These are phyloP conservation scores for Acleris literana DNA, from an alignment of 2,888 invertebrate genomes.

Conservation along the genomic window DNA sequence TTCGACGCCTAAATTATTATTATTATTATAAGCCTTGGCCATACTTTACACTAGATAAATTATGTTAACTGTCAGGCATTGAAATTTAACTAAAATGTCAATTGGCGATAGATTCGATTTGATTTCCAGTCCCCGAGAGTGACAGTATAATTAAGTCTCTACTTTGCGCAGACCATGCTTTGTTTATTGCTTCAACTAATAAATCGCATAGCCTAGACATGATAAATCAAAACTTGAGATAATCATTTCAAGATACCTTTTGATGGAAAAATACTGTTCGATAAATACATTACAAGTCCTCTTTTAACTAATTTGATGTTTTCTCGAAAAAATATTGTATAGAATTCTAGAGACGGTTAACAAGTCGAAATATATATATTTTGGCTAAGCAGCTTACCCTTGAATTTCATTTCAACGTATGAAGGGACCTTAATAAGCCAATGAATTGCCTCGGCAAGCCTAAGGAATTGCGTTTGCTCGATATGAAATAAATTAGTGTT, in stretches of 20 bases:
- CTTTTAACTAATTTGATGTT: too few relatives aligned
- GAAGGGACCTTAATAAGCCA: not conserved
- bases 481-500: constrained; percentile 66
- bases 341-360: too few relatives aligned
- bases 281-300: too few relatives aligned
- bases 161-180: constrained; percentile 56
- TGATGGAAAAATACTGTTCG: not conserved
- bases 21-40: not conserved
- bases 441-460: constrained; percentile 6
- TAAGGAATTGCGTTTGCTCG: constrained; percentile 39
- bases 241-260: constrained; percentile 19
- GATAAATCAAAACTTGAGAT: constrained; percentile 60
- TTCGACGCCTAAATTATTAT: not conserved
- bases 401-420: too few relatives aligned
- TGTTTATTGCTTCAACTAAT: constrained; percentile 63
- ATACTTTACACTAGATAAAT: constrained; percentile 5
- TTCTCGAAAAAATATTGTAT: too few relatives aligned
- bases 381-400: not conserved
- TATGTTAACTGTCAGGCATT: constrained; percentile 32
- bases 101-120: constrained; percentile 62
- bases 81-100: constrained; percentile 40
- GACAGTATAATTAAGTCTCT: constrained; percentile 69
- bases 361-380: not conserved
- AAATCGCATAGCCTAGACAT: constrained; percentile 55
- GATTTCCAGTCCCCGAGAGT: constrained; percentile 59